phyloP scores from a whole-genome alignment of 2,113 vertebrate genomes.

The Ifrita kowaldi region DNA sequence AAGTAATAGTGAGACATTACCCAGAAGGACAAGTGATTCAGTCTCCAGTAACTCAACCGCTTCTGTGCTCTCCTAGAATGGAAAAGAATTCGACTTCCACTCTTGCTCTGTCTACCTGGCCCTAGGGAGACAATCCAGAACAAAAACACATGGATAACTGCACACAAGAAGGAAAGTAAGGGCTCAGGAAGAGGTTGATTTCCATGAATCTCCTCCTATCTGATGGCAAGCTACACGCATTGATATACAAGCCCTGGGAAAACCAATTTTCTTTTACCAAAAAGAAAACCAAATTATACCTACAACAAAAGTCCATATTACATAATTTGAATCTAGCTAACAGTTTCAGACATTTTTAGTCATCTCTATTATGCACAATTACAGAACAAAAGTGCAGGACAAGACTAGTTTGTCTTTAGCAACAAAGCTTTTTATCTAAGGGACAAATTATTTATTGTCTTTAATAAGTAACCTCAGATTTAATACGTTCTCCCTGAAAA shows the following conservation, averaged over 20 bases:
- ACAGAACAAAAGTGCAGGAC: not conserved
- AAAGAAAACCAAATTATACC: not conserved
- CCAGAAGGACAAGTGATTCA: not conserved
- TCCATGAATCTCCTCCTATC: not conserved
- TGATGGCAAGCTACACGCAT: not conserved
- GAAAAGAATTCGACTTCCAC: fast-evolving
- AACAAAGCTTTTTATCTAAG: not conserved
- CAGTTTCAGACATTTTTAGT: not conserved
- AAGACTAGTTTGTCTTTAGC: not conserved
- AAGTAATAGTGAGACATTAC: not conserved
- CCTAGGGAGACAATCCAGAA: not conserved
- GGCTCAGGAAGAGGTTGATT: not conserved
- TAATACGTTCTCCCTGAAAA: not conserved
- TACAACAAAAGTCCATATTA: not conserved
- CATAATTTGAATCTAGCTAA: not conserved
- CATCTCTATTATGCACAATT: not conserved
- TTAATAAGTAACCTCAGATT: not conserved
- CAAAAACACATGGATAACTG: fast-evolving
- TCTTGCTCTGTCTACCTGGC: not conserved
- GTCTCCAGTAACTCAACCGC: not conserved
- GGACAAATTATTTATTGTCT: not conserved
- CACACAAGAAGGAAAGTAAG: not conserved
- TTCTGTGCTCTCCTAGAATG: not conserved
- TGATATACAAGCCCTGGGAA: not conserved
- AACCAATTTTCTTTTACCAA: not conserved